Base-by-base conservation (phyloP, 2,797 vertebrate genomes). In the Avahi laniger region DNA sequence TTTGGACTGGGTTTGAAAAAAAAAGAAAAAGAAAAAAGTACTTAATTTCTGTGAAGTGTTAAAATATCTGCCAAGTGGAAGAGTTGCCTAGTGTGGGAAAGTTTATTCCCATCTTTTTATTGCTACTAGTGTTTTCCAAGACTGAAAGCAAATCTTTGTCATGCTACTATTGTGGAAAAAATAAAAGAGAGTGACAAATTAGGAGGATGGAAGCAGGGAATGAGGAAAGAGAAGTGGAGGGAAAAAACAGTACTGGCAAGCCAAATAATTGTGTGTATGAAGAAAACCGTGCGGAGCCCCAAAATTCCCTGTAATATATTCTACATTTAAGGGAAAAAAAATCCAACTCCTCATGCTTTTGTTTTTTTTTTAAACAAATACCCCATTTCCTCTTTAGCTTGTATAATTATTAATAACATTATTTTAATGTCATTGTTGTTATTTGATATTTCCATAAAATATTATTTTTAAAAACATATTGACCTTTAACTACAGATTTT, bases 41-140 rank as follows among this genome's bases (percentile, higher is more conserved):
- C 95, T 98, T 96, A 95, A 95, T 98, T 98, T 98, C 94, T 95
- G 63, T 95, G 72, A 97, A 97, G 28, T 97, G 97, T 97, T 98
- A 97, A 98, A 98, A 98, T 96, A 98, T 81, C 88, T 96, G 30
- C 75, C 24, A 50, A 41, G 38, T 52, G 43, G 35, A 91, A 83
- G 33, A 85, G 13, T 9, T n/a, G n/a, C 41, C 59, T 3, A 9
- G 1, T 5, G 7, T 33, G 28, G 54, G 18, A 91, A 96, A 61
- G 73, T 94, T 92, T 85, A 14, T 43, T 69, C 61, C 10, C 22
- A 35, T 80, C 28, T 61, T 75, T 75, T 84, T 80, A 81, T 24
- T 61, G 41, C 54, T 87, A 35, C 3, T n/a, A 48, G 33, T 59
- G 38, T 91, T 94, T 92, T 82, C 76, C 90, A 90, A 96, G 63